Percentiles rank a stretch among this genome's conserved stretches.
phyloP scores from a whole-genome alignment of 2,797 vertebrate species.

The Florisuga fusca region DNA sequence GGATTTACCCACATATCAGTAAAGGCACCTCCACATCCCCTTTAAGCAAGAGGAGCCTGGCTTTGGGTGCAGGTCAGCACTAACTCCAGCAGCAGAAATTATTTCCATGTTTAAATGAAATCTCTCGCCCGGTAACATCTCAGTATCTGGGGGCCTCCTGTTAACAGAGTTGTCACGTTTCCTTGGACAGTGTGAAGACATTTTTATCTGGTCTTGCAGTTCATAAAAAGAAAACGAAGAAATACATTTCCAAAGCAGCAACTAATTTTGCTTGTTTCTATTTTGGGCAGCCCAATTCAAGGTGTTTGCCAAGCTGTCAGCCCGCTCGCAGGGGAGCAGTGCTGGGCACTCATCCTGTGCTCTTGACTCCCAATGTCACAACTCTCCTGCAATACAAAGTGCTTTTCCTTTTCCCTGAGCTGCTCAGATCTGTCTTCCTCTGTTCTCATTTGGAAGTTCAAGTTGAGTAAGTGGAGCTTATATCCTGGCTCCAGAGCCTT shows the following conservation, averaged over 20 bases:
- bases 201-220: background rate
- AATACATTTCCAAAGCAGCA: conserved; percentile 25
- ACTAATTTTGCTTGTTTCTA: conserved; percentile 30
- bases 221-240: background rate
- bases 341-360: background rate
- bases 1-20: background rate
- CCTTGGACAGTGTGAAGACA: background rate
- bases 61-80: background rate
- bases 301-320: background rate
- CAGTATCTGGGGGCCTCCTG: background rate
- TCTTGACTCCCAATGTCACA: background rate
- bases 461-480: rapidly evolving
- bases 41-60: background rate
- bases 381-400: background rate
- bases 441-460: background rate
- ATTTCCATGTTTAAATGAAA: background rate
- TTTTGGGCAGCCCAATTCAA: background rate
- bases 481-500: background rate
- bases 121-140: background rate
- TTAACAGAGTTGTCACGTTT: background rate
- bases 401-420: background rate
- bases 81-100: background rate
- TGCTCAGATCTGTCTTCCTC: background rate
- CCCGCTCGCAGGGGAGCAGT: background rate
- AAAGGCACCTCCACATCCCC: background rate